Evolutionary conservation across 2,888 invertebrate genomes (phyloP), one percentile per base, ranked within the genome.

Genomic region (Pasiphila rectangulata): DNA sequence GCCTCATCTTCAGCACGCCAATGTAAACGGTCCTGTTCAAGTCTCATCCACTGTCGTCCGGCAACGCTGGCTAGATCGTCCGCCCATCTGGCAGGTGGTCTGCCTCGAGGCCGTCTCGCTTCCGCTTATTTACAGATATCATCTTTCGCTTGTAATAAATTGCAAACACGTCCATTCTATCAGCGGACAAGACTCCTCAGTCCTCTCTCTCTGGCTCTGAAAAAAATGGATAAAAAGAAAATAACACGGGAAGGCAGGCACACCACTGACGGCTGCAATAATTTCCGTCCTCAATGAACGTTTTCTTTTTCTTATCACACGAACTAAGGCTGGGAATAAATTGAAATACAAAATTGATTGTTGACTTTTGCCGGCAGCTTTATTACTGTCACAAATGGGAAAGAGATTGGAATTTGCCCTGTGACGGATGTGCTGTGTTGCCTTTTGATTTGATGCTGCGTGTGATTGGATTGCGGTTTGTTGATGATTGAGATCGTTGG

Each of bases 341-440:
- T 88, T 85, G 89, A 87, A 89, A 89, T 87, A 88, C 86, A 85
- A 89, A 89, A 88, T 88, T 87, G 89, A 88, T 88, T 89, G 89
- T 89, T 89, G 88, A 85, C 84, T 81, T 84, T 84, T 79, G 81
- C 86, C 84, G 81, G 83, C 66, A 78, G 83, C 79, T 87, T 88
- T 88, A 89, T 88, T 89, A 86, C 87, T 84, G 86, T 80, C 83
- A 84, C 83, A 87, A 88, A 88, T 88, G 79, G 86, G 82, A 83
- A 55, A 79, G 75, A 81, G 82, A 87, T 88, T 88, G 87, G 79
- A 84, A 83, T 86, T 85, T 86, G 82, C 78, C 80, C 69, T 62
- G 64, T 61, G 71, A 60, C 75, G 69, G 79, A 80, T 79, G 55
- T 57, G 68, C 63, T 71, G 61, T 69, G 68, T 70, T 74, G 65